Percentiles rank a stretch among this genome's conserved stretches.
These are phyloP conservation scores for Megastigmus dorsalis DNA, from an alignment of 2,888 invertebrate species.

Conservation along the genomic window DNA sequence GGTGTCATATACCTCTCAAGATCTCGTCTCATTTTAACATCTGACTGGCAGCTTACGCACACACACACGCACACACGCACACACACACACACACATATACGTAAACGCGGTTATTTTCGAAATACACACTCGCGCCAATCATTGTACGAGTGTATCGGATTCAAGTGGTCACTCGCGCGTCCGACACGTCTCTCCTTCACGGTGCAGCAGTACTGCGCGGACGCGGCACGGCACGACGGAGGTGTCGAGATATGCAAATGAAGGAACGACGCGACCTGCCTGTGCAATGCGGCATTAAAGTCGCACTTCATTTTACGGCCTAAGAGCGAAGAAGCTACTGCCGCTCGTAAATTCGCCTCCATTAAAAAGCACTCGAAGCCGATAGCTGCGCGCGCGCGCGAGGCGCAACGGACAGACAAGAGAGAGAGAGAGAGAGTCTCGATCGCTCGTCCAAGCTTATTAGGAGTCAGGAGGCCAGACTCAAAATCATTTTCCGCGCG, in stretches of 20 bases:
- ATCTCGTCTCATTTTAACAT: not conserved
- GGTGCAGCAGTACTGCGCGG: too few species aligned
- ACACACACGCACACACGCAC: not conserved
- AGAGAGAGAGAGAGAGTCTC: too few species aligned
- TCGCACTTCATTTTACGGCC: constrained; percentile 2
- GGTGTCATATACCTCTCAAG: constrained; percentile 10
- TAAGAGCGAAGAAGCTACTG: not conserved
- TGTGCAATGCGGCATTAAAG: too few species aligned
- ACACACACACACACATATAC: not conserved
- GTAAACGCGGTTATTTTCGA: constrained; percentile 22
- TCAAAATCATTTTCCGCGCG: not conserved
- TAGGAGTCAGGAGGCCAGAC: not conserved
- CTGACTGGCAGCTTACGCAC: not conserved
- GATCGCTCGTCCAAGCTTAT: too few species aligned
- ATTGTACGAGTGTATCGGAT: constrained; percentile 6
- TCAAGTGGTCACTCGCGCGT: constrained; percentile 13
- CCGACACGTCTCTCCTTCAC: not conserved
- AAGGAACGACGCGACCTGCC: not conserved
- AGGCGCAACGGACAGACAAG: too few species aligned
- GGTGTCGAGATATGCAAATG: constrained; percentile 47
- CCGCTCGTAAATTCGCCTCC: constrained; percentile 27
- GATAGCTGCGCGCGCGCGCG: not conserved
- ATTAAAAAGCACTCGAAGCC: constrained; percentile 38
- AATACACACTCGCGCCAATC: constrained; percentile 18
- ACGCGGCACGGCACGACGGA: not conserved